Percentiles rank a stretch among this genome's conserved stretches.
These are phyloP conservation scores for Temnothorax curvispinosus DNA, from an alignment of 1,140 invertebrate species.

Conservation along the genomic window DNA sequence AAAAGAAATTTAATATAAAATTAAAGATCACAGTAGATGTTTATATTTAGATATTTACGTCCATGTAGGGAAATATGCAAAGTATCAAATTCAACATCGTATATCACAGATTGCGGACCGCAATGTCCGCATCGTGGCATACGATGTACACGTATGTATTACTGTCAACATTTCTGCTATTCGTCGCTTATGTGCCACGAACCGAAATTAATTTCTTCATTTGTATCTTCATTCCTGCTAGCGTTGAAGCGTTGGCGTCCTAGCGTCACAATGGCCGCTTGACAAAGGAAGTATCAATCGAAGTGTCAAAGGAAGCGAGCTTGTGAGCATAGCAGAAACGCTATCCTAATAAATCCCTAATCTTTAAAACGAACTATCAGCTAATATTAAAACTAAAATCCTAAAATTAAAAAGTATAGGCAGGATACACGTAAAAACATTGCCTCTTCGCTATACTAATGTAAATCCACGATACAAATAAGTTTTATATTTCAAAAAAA, in stretches of 20 bases:
- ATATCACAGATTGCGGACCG: background rate
- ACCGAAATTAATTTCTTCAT: constrained; percentile 59
- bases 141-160: background rate
- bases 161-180: background rate
- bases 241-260: background rate
- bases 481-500: background rate
- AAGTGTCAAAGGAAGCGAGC: constrained; percentile 47
- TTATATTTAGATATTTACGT: background rate
- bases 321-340: background rate
- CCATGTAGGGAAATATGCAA: background rate
- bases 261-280: constrained; percentile 30
- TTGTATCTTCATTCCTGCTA: constrained; percentile 48
- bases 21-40: background rate
- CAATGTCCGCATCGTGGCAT: background rate
- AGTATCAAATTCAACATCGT: constrained; percentile 5
- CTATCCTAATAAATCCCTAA: constrained; percentile 46
- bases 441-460: background rate
- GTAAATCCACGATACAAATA: background rate
- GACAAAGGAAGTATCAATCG: constrained; percentile 67
- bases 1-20: constrained; percentile 11
- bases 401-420: background rate
- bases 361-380: constrained; percentile 29
- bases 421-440: background rate
- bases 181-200: too few relatives aligned
- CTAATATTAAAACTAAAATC: constrained; percentile 9